Evolutionary conservation across 2,113 vertebrate species (phyloP).

Genomic region (Nymphicus hollandicus): DNA sequence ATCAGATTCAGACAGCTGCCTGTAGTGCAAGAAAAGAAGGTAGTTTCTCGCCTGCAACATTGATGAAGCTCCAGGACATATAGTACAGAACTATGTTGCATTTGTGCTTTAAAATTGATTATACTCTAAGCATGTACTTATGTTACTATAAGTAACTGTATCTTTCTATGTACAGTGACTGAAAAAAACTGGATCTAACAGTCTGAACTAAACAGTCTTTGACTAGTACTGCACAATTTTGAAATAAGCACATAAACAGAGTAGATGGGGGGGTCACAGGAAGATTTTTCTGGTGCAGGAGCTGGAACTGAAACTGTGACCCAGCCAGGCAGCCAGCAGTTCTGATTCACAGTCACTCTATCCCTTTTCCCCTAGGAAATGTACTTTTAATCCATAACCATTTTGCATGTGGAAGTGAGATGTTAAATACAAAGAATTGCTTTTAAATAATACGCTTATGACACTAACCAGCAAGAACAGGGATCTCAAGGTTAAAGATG

Average conservation of each 20-base stretch:
- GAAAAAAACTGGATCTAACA: background rate
- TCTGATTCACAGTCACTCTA: background rate
- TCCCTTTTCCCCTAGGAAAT: background rate
- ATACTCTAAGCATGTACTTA: background rate
- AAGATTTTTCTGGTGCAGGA: background rate
- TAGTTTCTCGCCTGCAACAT: background rate
- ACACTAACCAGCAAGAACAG: background rate
- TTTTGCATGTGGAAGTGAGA: conserved; percentile 15
- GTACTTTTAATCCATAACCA: background rate
- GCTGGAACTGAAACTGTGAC: background rate
- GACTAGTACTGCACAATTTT: background rate
- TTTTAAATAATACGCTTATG: conserved; percentile 38
- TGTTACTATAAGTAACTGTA: background rate
- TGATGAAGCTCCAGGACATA: background rate
- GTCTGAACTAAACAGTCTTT: background rate
- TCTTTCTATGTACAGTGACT: background rate
- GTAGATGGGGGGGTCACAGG: background rate
- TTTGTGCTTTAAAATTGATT: background rate
- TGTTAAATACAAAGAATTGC: conserved; percentile 34
- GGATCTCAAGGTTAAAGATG: conserved; percentile 25
- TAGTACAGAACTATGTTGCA: too few relatives aligned
- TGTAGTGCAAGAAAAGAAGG: background rate
- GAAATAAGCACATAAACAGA: background rate
- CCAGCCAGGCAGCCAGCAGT: background rate
- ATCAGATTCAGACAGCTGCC: background rate